Evolutionary conservation across 1,140 invertebrate species (phyloP).

Genomic region (Cyrtorhinus lividipennis): DNA sequence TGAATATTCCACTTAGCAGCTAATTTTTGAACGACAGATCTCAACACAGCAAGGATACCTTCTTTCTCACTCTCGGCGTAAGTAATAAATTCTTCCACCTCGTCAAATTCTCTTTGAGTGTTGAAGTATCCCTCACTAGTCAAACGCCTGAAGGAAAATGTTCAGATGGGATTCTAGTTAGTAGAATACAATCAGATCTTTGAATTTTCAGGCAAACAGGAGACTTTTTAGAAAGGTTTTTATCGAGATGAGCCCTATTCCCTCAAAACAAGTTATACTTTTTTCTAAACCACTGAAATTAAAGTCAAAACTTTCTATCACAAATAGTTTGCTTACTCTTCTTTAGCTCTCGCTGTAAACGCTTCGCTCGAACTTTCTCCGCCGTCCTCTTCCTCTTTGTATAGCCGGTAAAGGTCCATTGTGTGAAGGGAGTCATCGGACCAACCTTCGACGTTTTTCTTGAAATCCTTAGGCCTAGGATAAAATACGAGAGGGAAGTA

Average conservation of each 20-base stretch:
- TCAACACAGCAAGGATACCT: slow-evolving; percentile 46
- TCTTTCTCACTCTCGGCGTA: slow-evolving; percentile 30
- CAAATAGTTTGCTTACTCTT: too few relatives aligned
- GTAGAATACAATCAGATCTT: too few relatives aligned
- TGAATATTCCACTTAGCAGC: slow-evolving; percentile 41
- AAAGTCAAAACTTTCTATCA: too few relatives aligned
- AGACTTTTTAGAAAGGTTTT: too few relatives aligned
- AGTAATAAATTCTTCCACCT: slow-evolving; percentile 47
- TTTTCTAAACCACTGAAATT: too few relatives aligned
- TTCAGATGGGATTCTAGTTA: too few relatives aligned
- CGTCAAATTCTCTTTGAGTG: slow-evolving; percentile 42
- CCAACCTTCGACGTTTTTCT: slow-evolving; percentile 20
- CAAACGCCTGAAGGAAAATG: not conserved
- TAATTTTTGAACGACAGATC: slow-evolving; percentile 40
- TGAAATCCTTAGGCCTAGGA: slow-evolving; percentile 20
- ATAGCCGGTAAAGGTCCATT: slow-evolving; percentile 45
- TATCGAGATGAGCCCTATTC: too few relatives aligned
- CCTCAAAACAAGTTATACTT: too few relatives aligned
- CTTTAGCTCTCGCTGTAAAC: not conserved
- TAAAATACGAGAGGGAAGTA: too few relatives aligned
- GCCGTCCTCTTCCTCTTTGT: slow-evolving; percentile 36
- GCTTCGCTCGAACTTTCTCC: slow-evolving; percentile 12
- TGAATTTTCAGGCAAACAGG: too few relatives aligned
- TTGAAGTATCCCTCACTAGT: slow-evolving; percentile 42
- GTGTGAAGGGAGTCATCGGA: slow-evolving; percentile 44